A percentile compares a stretch with the other conserved stretches of the same genome.
Conservation (phyloP, 2,888 invertebrate genomes). For the Ophion costatus region DNA sequence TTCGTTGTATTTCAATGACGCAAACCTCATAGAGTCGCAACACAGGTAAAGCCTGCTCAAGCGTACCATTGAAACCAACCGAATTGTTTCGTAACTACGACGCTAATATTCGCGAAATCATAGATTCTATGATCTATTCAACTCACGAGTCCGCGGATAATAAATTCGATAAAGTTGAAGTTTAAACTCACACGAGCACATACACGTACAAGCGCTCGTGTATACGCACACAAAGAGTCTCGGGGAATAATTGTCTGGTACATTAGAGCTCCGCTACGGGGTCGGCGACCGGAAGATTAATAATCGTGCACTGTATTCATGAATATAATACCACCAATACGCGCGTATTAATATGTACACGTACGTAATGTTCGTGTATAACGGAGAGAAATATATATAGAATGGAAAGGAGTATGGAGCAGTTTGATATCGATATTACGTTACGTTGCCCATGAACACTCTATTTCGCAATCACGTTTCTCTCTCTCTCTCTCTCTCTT, state of each 20-base stretch:
- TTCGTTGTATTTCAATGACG: no score
- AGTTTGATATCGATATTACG: constrained; percentile 53
- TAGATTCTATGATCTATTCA: constrained; percentile 4
- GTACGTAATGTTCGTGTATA: background rate
- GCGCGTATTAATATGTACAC: background rate
- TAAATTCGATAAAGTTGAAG: constrained; percentile 42
- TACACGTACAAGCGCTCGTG: background rate
- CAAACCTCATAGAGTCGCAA: no score
- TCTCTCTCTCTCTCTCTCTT: constrained; percentile 11
- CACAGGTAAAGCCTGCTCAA: no score
- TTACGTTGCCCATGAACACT: constrained; percentile 39
- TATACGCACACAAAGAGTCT: constrained; percentile 5
- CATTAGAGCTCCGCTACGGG: constrained; percentile 49
- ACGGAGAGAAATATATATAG: background rate
- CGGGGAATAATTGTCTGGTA: constrained; percentile 57
- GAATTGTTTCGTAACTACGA: background rate
- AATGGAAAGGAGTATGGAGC: constrained; percentile 18
- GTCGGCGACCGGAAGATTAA: constrained; percentile 56
- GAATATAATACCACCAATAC: constrained; percentile 40
- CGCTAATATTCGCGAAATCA: constrained; percentile 1
- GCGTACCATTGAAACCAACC: background rate
- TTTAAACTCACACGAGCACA: background rate
- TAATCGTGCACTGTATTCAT: constrained; percentile 60
- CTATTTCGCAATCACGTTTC: constrained; percentile 41
- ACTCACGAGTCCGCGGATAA: constrained; percentile 21